phyloP scores from a whole-genome alignment of 2,113 vertebrate genomes.

The Notarius lentiginosus region DNA sequence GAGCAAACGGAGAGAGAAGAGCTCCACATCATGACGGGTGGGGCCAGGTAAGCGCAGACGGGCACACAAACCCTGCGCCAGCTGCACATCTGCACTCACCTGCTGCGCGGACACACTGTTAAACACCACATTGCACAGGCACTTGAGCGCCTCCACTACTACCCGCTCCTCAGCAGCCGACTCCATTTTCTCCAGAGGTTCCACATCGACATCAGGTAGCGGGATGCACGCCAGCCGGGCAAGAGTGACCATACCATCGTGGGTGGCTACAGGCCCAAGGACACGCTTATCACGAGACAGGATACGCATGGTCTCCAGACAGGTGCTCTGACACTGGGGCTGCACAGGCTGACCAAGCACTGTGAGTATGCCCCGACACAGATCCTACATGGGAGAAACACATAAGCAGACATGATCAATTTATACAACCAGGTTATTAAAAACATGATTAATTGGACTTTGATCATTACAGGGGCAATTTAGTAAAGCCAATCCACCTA shows the following conservation, averaged over 20 bases:
- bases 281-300: conserved; percentile 92
- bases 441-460: neutral
- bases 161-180: conserved; percentile 78
- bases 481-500: neutral
- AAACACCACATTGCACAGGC: conserved; percentile 94
- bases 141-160: conserved; percentile 96
- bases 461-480: neutral
- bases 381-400: conserved; percentile 74
- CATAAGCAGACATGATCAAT: neutral
- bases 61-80: conserved; percentile 83
- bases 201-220: conserved; percentile 18
- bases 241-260: conserved; percentile 86
- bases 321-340: conserved; percentile 83
- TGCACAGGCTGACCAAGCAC: conserved; percentile 79
- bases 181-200: conserved; percentile 58
- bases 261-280: conserved; percentile 89
- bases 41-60: conserved; percentile 75
- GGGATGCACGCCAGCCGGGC: conserved; percentile 79
- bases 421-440: neutral
- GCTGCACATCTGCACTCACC: conserved; percentile 86
- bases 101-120: conserved; percentile 91
- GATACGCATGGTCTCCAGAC: conserved; percentile 92
- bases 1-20: conserved; percentile 92
- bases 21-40: conserved; percentile 83
- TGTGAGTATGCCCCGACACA: conserved; percentile 84